Percentiles rank a stretch among this genome's conserved stretches.
Conservation (phyloP, 2,113 vertebrate species). For the Arizona elegans region DNA sequence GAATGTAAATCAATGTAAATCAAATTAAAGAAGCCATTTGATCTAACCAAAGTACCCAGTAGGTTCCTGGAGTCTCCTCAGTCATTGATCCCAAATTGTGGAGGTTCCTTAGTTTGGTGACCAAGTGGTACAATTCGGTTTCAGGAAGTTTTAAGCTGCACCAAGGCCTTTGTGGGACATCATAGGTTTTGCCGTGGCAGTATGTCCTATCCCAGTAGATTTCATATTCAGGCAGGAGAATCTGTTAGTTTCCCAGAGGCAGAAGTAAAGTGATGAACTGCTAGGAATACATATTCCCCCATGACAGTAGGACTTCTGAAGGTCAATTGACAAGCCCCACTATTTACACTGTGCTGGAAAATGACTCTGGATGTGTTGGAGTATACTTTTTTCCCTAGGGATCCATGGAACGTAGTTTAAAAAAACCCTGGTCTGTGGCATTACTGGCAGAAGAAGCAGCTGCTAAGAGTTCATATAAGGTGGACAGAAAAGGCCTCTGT, state of each 20-base stretch:
- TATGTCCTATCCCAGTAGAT: neutral
- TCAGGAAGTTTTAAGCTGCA: neutral
- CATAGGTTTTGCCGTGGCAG: neutral
- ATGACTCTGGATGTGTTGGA: neutral
- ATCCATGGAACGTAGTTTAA: neutral
- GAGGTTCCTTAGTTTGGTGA: neutral
- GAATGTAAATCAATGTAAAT: neutral
- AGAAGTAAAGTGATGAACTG: neutral
- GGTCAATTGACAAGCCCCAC: neutral
- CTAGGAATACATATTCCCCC: neutral
- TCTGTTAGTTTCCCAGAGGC: neutral
- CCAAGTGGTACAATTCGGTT: neutral
- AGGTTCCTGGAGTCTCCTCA: neutral
- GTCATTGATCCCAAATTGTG: neutral
- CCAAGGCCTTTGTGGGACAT: neutral
- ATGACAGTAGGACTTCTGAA: neutral
- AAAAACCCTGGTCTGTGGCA: neutral
- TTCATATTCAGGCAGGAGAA: neutral
- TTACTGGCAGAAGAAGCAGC: neutral
- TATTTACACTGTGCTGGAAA: neutral
- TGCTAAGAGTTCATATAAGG: neutral
- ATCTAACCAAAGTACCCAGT: neutral
- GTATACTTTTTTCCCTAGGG: neutral
- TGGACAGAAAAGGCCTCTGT: neutral
- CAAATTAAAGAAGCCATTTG: neutral